Base-by-base conservation (phyloP, 2,797 vertebrate genomes). In the Smutsia gigantea region DNA sequence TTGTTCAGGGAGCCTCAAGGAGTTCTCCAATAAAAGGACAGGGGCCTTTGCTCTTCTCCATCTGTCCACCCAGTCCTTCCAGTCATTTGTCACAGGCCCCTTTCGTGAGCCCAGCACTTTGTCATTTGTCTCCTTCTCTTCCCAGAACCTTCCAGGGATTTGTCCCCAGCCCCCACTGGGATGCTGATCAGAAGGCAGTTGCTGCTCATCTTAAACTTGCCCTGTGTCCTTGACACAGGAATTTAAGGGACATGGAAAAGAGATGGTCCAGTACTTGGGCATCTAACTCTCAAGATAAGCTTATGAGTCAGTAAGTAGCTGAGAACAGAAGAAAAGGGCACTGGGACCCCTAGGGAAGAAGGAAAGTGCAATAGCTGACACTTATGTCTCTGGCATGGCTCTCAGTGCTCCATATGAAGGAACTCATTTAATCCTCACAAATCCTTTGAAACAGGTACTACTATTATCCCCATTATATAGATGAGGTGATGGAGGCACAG, bases 81-180 rank as follows among this genome's bases (percentile, higher is more conserved):
- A 29, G 89, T 0, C 96, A 97, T 95, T 87, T 96, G 97, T 97
- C 97, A 98, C 27, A 18, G 83, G 92, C 63, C 93, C 87, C 90
- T 83, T 92, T 78, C 12, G 37, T 51, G 87, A 93, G 95, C 57
- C 87, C 55, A 68, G 63, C 34, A 23, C 85, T 63, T 83, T 13
- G 57, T 98, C 96, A 98, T 98, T 97, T 98, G 97, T 97, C 96
- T 94, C 90, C 55, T 84, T 85, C 86, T 92, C 96, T 78, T 96
- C 93, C 97, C 97, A 95, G 97, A 97, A 97, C 90, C 97, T 97
- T 75, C 81, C 37, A 51, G 83, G 94, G 79, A 82, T 94, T 86
- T 87, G 39, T 75, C 61, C 51, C 94, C 42, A 7, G 39, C 71
- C 63, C 84, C 89, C 57, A 0, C 78, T 17, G 61, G 55, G 63